Evolutionary conservation across 2,888 invertebrate genomes (phyloP).

Genomic region (Phorcus lineatus): DNA sequence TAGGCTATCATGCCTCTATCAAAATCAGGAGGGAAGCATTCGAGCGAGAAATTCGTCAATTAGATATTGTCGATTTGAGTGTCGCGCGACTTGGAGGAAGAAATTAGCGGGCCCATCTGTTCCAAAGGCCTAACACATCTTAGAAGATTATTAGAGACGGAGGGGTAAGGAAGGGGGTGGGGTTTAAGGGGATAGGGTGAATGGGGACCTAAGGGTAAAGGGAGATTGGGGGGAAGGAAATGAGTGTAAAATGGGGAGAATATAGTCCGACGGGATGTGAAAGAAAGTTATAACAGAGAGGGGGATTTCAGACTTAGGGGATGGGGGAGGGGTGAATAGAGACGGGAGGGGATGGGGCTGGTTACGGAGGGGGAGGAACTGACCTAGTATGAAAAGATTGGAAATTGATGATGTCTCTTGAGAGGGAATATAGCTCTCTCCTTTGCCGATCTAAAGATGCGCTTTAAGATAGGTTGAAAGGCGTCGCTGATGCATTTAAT

Average conservation of each 20-base stretch:
- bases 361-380: background rate
- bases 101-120: constrained; percentile 18
- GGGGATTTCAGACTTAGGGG: too few relatives aligned
- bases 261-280: too few relatives aligned
- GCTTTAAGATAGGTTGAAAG: constrained; percentile 23
- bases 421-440: background rate
- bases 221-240: too few relatives aligned
- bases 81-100: constrained; percentile 12
- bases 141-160: too few relatives aligned
- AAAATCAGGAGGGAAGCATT: background rate
- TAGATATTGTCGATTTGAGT: constrained; percentile 16
- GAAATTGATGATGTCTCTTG: constrained; percentile 18
- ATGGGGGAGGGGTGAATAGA: too few relatives aligned
- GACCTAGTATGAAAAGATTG: constrained; percentile 8
- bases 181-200: too few relatives aligned
- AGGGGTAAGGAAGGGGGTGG: too few relatives aligned
- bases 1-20: background rate
- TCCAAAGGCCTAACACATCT: background rate
- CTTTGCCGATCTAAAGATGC: constrained; percentile 17
- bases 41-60: constrained; percentile 18
- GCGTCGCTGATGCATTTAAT: constrained; percentile 18
- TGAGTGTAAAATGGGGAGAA: too few relatives aligned
- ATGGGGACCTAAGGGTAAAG: too few relatives aligned
- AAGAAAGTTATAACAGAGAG: too few relatives aligned
- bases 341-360: too few relatives aligned